Conservation (phyloP, 2,797 vertebrate genomes). For the Lepidocolaptes lacrymiger region DNA sequence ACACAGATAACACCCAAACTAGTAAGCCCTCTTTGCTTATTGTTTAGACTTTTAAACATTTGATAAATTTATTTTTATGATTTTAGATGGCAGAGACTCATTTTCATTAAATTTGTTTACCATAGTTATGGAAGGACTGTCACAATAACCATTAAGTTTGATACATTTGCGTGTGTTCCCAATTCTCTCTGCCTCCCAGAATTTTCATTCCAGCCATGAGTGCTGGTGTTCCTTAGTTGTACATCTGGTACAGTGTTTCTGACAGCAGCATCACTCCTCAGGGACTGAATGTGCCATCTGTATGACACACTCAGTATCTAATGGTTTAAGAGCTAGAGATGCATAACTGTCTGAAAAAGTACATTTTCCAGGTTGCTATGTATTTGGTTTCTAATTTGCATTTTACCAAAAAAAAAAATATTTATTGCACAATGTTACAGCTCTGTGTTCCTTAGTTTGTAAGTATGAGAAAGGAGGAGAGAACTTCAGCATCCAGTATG, state of each 20-base stretch:
- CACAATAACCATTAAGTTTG: conserved; percentile 27
- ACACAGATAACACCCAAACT: neutral
- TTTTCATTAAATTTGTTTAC: conserved; percentile 41
- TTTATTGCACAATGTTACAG: neutral
- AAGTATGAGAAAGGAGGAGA: neutral
- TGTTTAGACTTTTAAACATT: neutral
- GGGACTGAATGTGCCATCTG: conserved; percentile 65
- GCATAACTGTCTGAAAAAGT: conserved; percentile 23
- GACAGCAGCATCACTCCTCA: conserved; percentile 56
- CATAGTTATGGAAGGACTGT: conserved; percentile 16
- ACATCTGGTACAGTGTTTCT: conserved; percentile 65
- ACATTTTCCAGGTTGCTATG: conserved; percentile 15
- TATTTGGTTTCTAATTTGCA: conserved; percentile 4
- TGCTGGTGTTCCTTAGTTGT: conserved; percentile 39
- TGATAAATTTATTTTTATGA: conserved; percentile 8
- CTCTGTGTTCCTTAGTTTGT: neutral
- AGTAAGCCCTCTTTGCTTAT: neutral
- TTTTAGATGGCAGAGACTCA: neutral
- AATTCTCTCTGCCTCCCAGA: conserved; percentile 8
- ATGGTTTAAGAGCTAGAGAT: conserved; percentile 44
- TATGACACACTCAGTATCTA: conserved; percentile 50
- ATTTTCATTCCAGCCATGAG: conserved; percentile 52
- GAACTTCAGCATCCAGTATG: neutral
- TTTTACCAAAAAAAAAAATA: neutral
- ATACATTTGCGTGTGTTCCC: conserved; percentile 20